A percentile compares a stretch with the other conserved stretches of the same genome.
Conservation (phyloP, 2,888 invertebrate species). For the Cyclophora punctaria region DNA sequence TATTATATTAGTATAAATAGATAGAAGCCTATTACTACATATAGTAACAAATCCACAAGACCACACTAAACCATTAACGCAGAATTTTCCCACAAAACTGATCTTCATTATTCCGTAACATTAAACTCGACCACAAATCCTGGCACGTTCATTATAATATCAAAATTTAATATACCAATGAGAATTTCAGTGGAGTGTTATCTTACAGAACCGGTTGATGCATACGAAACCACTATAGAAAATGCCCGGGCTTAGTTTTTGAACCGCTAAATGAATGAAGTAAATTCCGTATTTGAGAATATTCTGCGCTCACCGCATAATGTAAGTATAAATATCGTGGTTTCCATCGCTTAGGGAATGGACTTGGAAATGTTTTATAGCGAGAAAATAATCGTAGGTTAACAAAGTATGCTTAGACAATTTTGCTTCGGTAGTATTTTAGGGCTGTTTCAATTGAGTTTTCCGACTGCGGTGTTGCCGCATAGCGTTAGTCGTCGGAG, state of each 20-base stretch:
- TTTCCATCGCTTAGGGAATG: slow-evolving; percentile 37
- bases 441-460: no score
- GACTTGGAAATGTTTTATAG: slow-evolving; percentile 4
- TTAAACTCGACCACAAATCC: slow-evolving; percentile 1
- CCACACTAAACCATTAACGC: no score
- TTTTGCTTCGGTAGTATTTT: no score
- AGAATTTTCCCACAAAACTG: no score
- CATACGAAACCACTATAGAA: slow-evolving; percentile 14
- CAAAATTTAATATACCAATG: slow-evolving; percentile 17
- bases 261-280: slow-evolving; percentile 54
- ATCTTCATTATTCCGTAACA: neutral
- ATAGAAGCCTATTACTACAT: no score
- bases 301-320: slow-evolving; percentile 46
- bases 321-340: slow-evolving; percentile 55
- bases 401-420: no score
- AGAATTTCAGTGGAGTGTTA: slow-evolving; percentile 15
- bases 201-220: slow-evolving; percentile 17
- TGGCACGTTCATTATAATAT: slow-evolving; percentile 12
- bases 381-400: no score
- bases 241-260: slow-evolving; percentile 37
- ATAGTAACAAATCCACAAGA: no score
- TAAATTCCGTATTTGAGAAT: slow-evolving; percentile 43
- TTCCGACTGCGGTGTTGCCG: no score
- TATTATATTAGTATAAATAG: no score
- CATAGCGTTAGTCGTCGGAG: no score